phyloP scores from a whole-genome alignment of 1,140 invertebrate species.

The Caenorhabditis elegans region WBcel235 BX284606.5:14918501-14919000 shows the following conservation, averaged over 20 bases:
- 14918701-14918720: constrained; percentile 28
- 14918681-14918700: constrained; percentile 6
- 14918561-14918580: background rate
- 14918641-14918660: too few species aligned
- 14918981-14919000: background rate
- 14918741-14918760: background rate
- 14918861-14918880: constrained; percentile 13
- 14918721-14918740: constrained; percentile 10
- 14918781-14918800: background rate
- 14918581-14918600: too few species aligned
- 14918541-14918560: background rate
- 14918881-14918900: background rate
- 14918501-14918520: background rate
- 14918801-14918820: background rate
- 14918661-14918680: too few species aligned
- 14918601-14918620: too few species aligned
- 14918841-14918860: background rate
- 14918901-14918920: background rate
- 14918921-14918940: background rate
- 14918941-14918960: background rate
- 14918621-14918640: too few species aligned
- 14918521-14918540: background rate
- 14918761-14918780: background rate
- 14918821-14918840: background rate
- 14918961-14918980: background rate